Conservation (phyloP, 2,113 vertebrate genomes). For the Mixornis gularis region DNA sequence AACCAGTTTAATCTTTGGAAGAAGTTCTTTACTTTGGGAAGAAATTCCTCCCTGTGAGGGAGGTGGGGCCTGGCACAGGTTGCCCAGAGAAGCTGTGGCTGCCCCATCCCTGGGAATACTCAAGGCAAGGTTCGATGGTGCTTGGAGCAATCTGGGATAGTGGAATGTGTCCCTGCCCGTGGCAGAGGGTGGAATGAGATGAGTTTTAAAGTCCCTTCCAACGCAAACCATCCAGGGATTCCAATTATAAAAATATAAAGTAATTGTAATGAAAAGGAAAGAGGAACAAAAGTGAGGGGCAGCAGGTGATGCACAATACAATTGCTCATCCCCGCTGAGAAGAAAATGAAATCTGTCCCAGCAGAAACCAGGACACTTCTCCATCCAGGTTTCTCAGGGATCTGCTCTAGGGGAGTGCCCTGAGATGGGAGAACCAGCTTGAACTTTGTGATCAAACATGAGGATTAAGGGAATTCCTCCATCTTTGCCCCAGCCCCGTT, state of each 20-base stretch:
- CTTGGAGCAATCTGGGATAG: neutral
- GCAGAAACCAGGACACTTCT: neutral
- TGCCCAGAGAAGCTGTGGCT: neutral
- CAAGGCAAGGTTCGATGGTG: neutral
- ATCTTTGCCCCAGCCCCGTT: fast-evolving
- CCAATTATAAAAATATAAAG: neutral
- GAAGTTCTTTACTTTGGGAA: neutral
- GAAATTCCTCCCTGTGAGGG: neutral
- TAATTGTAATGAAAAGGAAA: neutral
- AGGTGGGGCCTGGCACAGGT: neutral
- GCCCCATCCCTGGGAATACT: neutral
- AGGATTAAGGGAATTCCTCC: neutral
- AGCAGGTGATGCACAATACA: fast-evolving
- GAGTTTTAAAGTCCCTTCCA: neutral
- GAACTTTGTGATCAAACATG: fast-evolving
- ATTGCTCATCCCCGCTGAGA: neutral
- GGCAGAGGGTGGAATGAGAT: neutral
- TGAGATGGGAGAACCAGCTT: neutral
- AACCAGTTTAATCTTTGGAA: neutral
- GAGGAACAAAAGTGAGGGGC: neutral
- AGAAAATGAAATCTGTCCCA: neutral
- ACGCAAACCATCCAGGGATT: fast-evolving
- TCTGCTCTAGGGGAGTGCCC: fast-evolving
- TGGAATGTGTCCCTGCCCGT: neutral
- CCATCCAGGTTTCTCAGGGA: neutral